Evolutionary conservation across 2,888 invertebrate species (phyloP).

Genomic region (Heliconius aoede): DNA sequence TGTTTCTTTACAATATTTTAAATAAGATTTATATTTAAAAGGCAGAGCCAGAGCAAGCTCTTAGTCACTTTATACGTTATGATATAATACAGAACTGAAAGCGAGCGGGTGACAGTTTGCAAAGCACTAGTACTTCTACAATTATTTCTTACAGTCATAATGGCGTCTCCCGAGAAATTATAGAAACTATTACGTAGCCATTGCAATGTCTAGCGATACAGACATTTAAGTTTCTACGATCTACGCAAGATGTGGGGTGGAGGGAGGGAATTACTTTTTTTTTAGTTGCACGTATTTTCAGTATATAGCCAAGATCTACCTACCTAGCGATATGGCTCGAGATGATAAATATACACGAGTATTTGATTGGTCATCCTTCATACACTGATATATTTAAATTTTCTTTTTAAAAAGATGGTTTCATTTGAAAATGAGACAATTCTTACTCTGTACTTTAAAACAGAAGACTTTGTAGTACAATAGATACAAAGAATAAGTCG

Average conservation of each 20-base stretch:
- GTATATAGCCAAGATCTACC: background rate
- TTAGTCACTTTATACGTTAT: background rate
- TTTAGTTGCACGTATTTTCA: background rate
- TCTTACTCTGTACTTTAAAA: too few relatives aligned
- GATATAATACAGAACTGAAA: slow-evolving; percentile 12
- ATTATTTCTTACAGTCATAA: slow-evolving; percentile 34
- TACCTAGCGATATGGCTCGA: too few relatives aligned
- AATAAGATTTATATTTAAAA: background rate
- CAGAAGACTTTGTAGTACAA: too few relatives aligned
- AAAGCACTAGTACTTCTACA: slow-evolving; percentile 23
- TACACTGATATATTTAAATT: too few relatives aligned
- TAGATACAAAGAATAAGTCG: background rate
- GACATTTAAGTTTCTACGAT: background rate
- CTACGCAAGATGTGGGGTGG: background rate
- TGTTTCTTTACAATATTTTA: too few relatives aligned
- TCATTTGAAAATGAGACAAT: too few relatives aligned
- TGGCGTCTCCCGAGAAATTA: slow-evolving; percentile 43
- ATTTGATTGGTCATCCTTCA: too few relatives aligned
- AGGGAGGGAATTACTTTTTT: background rate
- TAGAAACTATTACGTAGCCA: slow-evolving; percentile 29
- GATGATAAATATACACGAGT: too few relatives aligned
- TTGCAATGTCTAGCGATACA: background rate
- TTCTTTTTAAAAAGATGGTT: too few relatives aligned
- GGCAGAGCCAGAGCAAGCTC: background rate
- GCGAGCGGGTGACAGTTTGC: slow-evolving; percentile 19